Evolutionary conservation across 2,888 invertebrate genomes (phyloP).

Genomic region (Drosophila percnosoma): DNA sequence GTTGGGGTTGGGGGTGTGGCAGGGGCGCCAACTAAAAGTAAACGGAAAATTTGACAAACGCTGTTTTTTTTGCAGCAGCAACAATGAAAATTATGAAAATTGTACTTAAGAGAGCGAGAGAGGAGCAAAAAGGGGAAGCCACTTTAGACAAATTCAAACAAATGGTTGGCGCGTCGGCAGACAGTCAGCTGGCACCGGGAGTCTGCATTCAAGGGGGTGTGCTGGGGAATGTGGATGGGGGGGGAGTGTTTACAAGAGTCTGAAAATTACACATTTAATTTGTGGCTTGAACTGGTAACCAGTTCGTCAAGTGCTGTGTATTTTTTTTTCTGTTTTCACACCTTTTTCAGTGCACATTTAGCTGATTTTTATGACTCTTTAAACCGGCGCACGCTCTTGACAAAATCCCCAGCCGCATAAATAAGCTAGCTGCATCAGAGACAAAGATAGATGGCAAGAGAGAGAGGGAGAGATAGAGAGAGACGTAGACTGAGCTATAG

Average conservation of each 20-base stretch:
- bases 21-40: slow-evolving; percentile 61
- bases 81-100: slow-evolving; percentile 73
- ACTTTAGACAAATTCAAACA: slow-evolving; percentile 81
- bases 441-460: slow-evolving; percentile 5
- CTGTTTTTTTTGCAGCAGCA: slow-evolving; percentile 41
- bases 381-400: slow-evolving; percentile 65
- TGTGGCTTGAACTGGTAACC: slow-evolving; percentile 55
- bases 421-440: slow-evolving; percentile 48
- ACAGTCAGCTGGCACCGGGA: slow-evolving; percentile 27
- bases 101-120: slow-evolving; percentile 30
- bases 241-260: slow-evolving; percentile 66
- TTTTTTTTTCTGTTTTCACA: slow-evolving; percentile 49
- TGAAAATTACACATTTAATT: slow-evolving; percentile 73
- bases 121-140: slow-evolving; percentile 46
- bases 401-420: slow-evolving; percentile 64
- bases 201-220: slow-evolving; percentile 9
- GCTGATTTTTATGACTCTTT: slow-evolving; percentile 77
- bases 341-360: slow-evolving; percentile 61
- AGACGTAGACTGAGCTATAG: background rate
- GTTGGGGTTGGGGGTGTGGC: background rate
- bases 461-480: slow-evolving; percentile 6
- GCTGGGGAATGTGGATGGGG: background rate
- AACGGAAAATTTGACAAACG: slow-evolving; percentile 72
- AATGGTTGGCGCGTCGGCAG: slow-evolving; percentile 61
- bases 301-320: slow-evolving; percentile 56